A percentile compares a stretch with the other conserved stretches of the same genome.
Evolutionary conservation across 2,888 invertebrate species (phyloP).

Genomic region (Eueremaeus valkanovi): DNA sequence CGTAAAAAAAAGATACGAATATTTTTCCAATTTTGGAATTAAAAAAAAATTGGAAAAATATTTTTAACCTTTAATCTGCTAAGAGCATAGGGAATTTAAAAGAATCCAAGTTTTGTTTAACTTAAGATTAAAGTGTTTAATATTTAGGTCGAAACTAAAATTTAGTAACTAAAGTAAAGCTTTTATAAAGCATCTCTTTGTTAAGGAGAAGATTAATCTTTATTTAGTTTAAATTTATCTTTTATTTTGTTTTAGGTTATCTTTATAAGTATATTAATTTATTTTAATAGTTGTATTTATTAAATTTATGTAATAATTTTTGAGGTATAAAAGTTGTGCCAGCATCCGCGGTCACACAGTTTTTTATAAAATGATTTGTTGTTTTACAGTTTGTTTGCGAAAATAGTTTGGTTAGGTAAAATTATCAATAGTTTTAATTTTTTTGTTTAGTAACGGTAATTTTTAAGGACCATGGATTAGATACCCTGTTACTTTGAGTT

Average conservation of each 20-base stretch:
- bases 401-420: slow-evolving; percentile 21
- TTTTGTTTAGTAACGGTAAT: neutral
- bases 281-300: slow-evolving; percentile 25
- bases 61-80: neutral
- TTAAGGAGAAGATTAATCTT: slow-evolving; percentile 25
- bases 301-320: neutral
- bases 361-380: neutral
- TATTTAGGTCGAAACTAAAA: neutral
- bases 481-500: slow-evolving; percentile 36
- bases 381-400: neutral
- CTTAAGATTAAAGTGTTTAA: neutral
- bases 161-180: neutral
- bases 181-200: slow-evolving; percentile 21
- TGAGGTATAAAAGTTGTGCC: slow-evolving; percentile 20
- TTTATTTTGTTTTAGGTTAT: neutral
- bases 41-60: neutral
- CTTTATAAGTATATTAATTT: slow-evolving; percentile 11
- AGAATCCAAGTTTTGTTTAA: neutral
- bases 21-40: neutral
- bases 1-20: neutral
- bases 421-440: neutral
- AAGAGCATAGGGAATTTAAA: neutral
- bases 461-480: slow-evolving; percentile 30
- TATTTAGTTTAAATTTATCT: neutral
- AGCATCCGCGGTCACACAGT: slow-evolving; percentile 38